A percentile compares a stretch with the other conserved stretches of the same genome.
Evolutionary conservation across 2,113 vertebrate genomes (phyloP).

Genomic region (Epinephelus lanceolatus): DNA sequence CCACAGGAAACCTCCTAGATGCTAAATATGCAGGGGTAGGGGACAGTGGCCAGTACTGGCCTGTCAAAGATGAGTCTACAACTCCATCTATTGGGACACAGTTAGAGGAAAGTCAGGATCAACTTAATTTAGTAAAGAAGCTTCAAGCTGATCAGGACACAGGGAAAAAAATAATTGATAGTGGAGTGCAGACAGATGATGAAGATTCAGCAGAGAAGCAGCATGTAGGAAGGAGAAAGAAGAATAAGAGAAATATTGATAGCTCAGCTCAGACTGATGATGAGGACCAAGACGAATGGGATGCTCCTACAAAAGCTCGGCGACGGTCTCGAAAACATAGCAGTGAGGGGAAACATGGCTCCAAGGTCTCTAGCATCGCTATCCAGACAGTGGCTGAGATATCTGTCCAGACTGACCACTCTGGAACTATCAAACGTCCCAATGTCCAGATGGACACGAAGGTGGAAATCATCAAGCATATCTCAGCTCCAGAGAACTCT

Average conservation of each 20-base stretch:
- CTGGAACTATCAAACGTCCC: slow-evolving; percentile 91
- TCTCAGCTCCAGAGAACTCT: slow-evolving; percentile 96
- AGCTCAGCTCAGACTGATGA: slow-evolving; percentile 96
- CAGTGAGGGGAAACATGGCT: slow-evolving; percentile 88
- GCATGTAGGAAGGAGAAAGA: slow-evolving; percentile 89
- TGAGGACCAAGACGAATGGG: slow-evolving; percentile 98
- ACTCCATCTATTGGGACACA: slow-evolving; percentile 80
- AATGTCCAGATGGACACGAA: slow-evolving; percentile 91
- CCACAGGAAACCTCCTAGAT: slow-evolving; percentile 90
- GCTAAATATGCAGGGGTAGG: slow-evolving; percentile 89
- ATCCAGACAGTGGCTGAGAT: slow-evolving; percentile 98
- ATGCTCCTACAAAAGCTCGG: slow-evolving; percentile 89
- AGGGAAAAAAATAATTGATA: slow-evolving; percentile 92
- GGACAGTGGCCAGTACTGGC: slow-evolving; percentile 93
- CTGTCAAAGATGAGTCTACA: slow-evolving; percentile 88
- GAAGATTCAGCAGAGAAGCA: slow-evolving; percentile 92
- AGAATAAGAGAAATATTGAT: slow-evolving; percentile 91
- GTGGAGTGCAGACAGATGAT: slow-evolving; percentile 97
- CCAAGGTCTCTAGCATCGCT: slow-evolving; percentile 95
- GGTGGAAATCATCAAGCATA: slow-evolving; percentile 96
- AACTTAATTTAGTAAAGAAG: slow-evolving; percentile 87
- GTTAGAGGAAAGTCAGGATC: slow-evolving; percentile 87
- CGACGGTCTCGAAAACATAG: slow-evolving; percentile 90
- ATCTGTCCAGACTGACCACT: slow-evolving; percentile 97
- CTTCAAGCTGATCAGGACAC: slow-evolving; percentile 88